Evolutionary conservation across 2,888 invertebrate genomes (phyloP).

Genomic region (Tipula lateralis): DNA sequence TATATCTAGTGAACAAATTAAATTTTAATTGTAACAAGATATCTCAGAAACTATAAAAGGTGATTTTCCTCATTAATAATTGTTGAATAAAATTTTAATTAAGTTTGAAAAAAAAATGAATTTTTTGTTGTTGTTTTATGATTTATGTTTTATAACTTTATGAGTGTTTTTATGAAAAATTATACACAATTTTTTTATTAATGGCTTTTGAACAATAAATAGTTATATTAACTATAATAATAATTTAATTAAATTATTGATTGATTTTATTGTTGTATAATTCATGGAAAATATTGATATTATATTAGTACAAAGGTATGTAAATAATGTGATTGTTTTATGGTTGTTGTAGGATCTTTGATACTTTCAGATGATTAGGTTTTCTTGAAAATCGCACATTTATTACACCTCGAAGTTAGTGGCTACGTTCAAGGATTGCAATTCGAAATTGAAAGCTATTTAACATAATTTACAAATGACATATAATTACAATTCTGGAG

Average conservation of each 20-base stretch:
- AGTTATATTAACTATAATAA: background rate
- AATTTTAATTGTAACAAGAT: conserved; percentile 5
- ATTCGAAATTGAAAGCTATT: too few species aligned
- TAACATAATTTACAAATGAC: too few species aligned
- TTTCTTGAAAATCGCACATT: background rate
- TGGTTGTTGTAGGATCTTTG: background rate
- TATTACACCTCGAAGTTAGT: too few species aligned
- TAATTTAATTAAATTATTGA: conserved; percentile 6
- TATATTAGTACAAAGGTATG: background rate
- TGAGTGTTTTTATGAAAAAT: background rate
- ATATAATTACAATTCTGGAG: too few species aligned
- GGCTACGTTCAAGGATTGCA: too few species aligned
- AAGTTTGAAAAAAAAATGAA: background rate
- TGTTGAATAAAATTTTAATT: background rate
- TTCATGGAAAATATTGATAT: background rate
- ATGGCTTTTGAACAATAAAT: background rate
- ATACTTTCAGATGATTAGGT: background rate
- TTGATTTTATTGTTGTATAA: background rate
- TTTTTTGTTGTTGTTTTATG: background rate
- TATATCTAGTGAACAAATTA: background rate
- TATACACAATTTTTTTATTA: background rate
- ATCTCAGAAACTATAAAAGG: background rate
- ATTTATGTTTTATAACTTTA: background rate
- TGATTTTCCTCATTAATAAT: background rate
- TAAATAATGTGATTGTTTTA: background rate